These are phyloP conservation scores for Orchestia grillus DNA, from an alignment of 1,140 invertebrate species.

Conservation along the genomic window DNA sequence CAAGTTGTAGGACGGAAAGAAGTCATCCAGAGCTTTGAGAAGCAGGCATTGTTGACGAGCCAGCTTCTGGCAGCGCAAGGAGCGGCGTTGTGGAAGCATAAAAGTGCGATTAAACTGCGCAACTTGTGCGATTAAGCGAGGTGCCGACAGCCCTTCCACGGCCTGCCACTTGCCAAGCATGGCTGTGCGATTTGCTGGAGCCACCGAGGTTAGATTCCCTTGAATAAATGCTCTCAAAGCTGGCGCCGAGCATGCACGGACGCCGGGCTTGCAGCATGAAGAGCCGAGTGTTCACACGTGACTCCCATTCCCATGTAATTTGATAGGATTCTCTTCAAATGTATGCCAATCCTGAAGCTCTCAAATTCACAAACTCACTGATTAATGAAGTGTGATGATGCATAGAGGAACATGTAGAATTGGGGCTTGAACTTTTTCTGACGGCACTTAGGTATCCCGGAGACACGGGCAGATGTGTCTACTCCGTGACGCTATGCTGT, in stretches of 20 bases:
- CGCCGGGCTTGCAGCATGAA: neutral
- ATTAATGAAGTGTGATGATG: too few species aligned
- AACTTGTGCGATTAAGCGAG: constrained; percentile 39
- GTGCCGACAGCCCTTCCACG: constrained; percentile 11
- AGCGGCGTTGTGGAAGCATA: constrained; percentile 23
- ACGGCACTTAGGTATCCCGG: too few species aligned
- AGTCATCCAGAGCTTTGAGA: neutral
- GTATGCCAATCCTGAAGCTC: neutral
- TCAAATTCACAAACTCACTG: too few species aligned
- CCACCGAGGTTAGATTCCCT: too few species aligned
- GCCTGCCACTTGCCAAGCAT: constrained; percentile 48
- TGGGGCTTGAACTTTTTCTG: too few species aligned
- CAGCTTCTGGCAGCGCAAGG: neutral
- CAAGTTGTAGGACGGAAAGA: neutral
- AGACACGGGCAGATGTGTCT: too few species aligned
- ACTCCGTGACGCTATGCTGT: too few species aligned
- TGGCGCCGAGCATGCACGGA: neutral
- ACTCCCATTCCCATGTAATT: neutral
- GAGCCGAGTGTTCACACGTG: neutral
- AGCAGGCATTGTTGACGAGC: neutral
- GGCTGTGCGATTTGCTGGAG: constrained; percentile 28
- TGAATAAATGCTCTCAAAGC: neutral
- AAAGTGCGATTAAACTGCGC: constrained; percentile 36
- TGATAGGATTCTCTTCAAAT: neutral
- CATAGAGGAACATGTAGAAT: too few species aligned